Percentiles rank a stretch among this genome's conserved stretches.
Conservation (phyloP, 2,113 vertebrate genomes). For the Brachyhypopomus occidentalis region DNA sequence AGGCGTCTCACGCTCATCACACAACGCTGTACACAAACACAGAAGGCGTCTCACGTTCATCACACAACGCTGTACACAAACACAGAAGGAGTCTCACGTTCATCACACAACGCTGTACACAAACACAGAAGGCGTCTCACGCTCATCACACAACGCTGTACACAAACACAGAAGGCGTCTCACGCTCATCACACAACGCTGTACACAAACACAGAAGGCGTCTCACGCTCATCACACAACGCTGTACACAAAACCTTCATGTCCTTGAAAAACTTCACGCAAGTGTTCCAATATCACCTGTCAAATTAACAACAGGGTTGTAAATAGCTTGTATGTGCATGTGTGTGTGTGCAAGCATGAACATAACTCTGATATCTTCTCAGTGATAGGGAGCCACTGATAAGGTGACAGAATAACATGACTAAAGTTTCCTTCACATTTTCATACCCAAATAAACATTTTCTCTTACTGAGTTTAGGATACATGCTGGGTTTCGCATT, state of each 20-base stretch:
- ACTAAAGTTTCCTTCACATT: no score
- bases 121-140: no score
- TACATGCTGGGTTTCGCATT: no score
- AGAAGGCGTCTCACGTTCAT: constrained; percentile 26
- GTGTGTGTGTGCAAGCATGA: not conserved
- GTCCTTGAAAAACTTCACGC: constrained; percentile 53
- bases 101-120: not conserved
- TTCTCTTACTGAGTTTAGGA: no score
- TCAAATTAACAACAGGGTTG: constrained; percentile 42
- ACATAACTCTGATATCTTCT: no score
- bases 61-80: constrained; percentile 23
- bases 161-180: no score
- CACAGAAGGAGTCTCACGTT: constrained; percentile 35
- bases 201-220: constrained; percentile 33
- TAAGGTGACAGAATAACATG: no score
- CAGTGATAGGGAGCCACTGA: no score
- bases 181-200: no score
- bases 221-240: constrained; percentile 18
- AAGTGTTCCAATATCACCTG: constrained; percentile 62
- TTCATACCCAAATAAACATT: no score
- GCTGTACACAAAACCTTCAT: constrained; percentile 32
- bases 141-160: no score
- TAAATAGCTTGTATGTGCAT: constrained; percentile 15
- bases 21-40: constrained; percentile 31
- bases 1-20: constrained; percentile 16